A percentile compares a stretch with the other conserved stretches of the same genome.
These are phyloP conservation scores for Arnoldichthys spilopterus DNA, from an alignment of 2,797 vertebrate species.

Conservation along the genomic window DNA sequence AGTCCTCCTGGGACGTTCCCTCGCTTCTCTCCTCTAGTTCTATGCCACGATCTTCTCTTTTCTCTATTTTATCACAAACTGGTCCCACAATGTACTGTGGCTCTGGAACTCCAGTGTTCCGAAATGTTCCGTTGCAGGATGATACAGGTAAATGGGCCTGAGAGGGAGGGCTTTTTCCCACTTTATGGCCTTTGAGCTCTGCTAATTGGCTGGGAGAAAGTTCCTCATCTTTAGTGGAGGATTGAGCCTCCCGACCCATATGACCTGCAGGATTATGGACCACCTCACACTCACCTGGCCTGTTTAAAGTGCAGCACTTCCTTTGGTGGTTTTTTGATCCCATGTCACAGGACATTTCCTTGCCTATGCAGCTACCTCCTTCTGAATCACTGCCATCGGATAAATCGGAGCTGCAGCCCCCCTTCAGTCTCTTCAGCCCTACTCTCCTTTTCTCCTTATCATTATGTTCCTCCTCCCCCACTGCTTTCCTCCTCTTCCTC, in stretches of 20 bases:
- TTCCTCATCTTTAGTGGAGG: conserved; percentile 30
- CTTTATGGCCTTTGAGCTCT: conserved; percentile 31
- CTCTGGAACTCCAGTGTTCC: conserved; percentile 12
- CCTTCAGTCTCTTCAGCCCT: conserved; percentile 85
- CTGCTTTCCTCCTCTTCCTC: conserved; percentile 91
- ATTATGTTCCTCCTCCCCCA: conserved; percentile 75
- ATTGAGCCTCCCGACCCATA: conserved; percentile 64
- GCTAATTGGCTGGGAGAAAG: conserved; percentile 61
- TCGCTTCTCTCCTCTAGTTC: conserved; percentile 42
- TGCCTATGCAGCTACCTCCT: conserved; percentile 86
- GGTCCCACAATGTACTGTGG: conserved; percentile 2
- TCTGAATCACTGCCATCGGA: conserved; percentile 95
- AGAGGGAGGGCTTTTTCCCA: conserved; percentile 23
- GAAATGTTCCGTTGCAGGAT: conserved; percentile 37
- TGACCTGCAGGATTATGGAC: conserved; percentile 73
- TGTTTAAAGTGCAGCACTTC: conserved; percentile 82
- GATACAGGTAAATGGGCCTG: conserved; percentile 2
- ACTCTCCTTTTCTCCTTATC: conserved; percentile 75
- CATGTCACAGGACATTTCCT: conserved; percentile 86
- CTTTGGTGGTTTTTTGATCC: conserved; percentile 89
- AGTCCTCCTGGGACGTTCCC: conserved; percentile 79
- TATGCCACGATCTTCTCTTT: not conserved
- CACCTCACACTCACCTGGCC: conserved; percentile 79
- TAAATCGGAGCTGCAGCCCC: conserved; percentile 79
- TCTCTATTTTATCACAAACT: conserved; percentile 35